Conservation (phyloP, 2,113 vertebrate species). For the Corydoras maculifer region DNA sequence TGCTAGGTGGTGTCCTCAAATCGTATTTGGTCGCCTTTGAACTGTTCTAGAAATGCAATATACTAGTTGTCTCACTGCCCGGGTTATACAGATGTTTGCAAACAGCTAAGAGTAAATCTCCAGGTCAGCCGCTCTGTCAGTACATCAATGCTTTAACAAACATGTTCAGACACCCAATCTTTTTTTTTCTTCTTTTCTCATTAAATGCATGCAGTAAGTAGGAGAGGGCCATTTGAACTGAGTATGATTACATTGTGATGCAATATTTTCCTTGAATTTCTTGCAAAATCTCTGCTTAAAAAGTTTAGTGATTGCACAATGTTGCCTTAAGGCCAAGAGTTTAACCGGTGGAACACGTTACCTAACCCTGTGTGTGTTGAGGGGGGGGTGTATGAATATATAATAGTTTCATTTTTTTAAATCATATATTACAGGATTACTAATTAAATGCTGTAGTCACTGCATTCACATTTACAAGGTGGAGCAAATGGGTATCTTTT, state of each 20-base stretch:
- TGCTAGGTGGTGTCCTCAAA: too few species aligned
- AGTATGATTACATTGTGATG: neutral
- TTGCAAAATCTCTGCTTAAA: too few species aligned
- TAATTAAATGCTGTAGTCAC: too few species aligned
- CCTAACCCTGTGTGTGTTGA: neutral
- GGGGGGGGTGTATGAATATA: neutral
- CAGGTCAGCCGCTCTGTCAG: neutral
- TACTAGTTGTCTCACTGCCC: neutral
- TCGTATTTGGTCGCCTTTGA: too few species aligned
- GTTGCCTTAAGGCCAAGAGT: too few species aligned
- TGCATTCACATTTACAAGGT: too few species aligned
- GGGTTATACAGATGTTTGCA: neutral
- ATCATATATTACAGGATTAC: too few species aligned
- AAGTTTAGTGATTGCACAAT: too few species aligned
- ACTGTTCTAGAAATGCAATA: too few species aligned
- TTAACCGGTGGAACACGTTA: too few species aligned
- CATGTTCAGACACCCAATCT: neutral
- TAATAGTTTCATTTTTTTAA: neutral
- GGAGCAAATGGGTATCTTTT: too few species aligned
- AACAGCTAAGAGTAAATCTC: neutral
- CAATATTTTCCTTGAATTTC: too few species aligned
- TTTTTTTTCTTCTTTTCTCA: neutral
- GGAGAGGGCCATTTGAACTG: neutral
- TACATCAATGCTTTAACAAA: neutral
- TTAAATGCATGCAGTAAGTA: slow-evolving; percentile 11